These are phyloP conservation scores for Salvator merianae DNA, from an alignment of 2,113 vertebrate genomes.

Conservation along the genomic window DNA sequence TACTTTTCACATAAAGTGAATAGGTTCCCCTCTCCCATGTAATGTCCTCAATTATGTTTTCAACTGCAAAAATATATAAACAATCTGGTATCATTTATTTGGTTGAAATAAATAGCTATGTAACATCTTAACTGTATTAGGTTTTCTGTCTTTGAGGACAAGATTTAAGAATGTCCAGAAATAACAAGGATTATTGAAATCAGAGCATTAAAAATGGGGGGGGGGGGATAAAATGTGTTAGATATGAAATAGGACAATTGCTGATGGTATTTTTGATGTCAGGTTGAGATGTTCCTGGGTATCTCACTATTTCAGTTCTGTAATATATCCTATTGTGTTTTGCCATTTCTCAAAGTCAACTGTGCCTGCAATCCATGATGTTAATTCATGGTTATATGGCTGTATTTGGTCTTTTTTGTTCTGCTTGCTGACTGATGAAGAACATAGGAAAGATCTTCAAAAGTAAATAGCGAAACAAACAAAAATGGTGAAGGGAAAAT, in stretches of 20 bases:
- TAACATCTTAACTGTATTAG: neutral
- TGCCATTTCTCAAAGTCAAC: neutral
- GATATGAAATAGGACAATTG: neutral
- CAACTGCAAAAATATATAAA: no score
- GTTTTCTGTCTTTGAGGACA: conserved; percentile 15
- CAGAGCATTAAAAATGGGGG: neutral
- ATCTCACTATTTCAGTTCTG: neutral
- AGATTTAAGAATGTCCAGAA: conserved; percentile 8
- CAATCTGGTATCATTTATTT: neutral
- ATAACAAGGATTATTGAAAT: neutral
- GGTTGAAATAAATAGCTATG: neutral
- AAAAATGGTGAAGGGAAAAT: neutral
- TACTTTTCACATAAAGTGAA: no score
- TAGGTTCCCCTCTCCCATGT: no score
- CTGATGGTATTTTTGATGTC: neutral
- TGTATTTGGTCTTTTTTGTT: neutral
- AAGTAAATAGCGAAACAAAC: neutral
- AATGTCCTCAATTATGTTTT: no score
- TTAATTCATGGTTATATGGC: neutral
- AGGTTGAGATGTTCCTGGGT: neutral
- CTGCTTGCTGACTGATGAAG: neutral
- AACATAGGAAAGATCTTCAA: neutral
- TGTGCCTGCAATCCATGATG: neutral
- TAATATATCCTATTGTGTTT: neutral
- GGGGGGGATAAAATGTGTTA: no score